Conservation (phyloP, 1,140 invertebrate genomes). For the Pogonomyrmex californicus region DNA sequence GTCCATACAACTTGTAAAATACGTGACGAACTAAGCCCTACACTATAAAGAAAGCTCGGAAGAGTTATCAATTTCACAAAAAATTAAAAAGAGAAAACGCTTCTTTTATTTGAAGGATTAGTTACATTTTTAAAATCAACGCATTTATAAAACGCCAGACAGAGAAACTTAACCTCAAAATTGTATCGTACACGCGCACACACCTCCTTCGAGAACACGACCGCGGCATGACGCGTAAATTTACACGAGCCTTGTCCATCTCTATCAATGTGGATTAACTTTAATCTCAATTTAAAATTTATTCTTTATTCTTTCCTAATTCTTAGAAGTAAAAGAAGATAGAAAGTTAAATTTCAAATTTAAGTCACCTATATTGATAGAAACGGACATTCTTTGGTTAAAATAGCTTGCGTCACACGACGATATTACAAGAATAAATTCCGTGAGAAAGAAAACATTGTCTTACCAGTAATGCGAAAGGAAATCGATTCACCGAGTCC, state of each 20-base stretch:
- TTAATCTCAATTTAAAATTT: too few relatives aligned
- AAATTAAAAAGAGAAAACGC: neutral
- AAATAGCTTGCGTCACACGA: neutral
- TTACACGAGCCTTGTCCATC: neutral
- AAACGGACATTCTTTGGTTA: neutral
- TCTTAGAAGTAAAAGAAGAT: too few relatives aligned
- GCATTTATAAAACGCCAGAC: neutral
- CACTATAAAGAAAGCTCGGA: neutral
- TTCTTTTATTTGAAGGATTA: neutral
- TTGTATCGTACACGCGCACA: neutral
- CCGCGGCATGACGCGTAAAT: neutral
- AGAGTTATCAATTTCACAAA: neutral
- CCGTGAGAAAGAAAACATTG: neutral
- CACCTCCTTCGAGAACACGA: neutral
- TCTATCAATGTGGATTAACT: too few relatives aligned
- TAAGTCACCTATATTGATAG: too few relatives aligned
- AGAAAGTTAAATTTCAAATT: too few relatives aligned
- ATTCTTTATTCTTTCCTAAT: too few relatives aligned
- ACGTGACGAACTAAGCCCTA: neutral
- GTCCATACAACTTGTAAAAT: neutral
- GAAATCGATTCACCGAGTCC: neutral
- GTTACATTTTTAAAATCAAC: neutral
- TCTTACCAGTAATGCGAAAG: constrained; percentile 14
- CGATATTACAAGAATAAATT: neutral
- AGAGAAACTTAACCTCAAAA: constrained; percentile 26